Evolutionary conservation across 2,797 vertebrate genomes (phyloP), one percentile per base, ranked within the genome.

Genomic region (Phoebastria nigripes): DNA sequence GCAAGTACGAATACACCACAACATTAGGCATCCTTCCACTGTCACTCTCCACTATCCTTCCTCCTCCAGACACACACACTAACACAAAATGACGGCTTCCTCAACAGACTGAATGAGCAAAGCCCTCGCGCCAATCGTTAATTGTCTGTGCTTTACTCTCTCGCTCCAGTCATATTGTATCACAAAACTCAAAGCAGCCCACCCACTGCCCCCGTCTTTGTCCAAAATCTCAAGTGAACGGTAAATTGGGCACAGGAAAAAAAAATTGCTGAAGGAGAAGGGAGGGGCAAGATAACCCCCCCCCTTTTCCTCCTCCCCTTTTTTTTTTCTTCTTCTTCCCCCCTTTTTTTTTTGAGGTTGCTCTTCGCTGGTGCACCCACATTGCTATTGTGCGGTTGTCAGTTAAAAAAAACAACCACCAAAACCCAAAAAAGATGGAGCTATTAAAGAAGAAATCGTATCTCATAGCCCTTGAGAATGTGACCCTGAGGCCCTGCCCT

Each of bases 21-120:
- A 96, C 96, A 83, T 95, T 92, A 96, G 97, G 79, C 98, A 97
- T 97, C 98, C 97, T 97, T 97, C 97, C 96, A 90, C 96, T 97
- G 98, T 97, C 97, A 97, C 91, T 96, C 96, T 97, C 95, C 76
- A 82, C 95, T 96, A 95, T 93, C 98, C 97, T 98, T 97, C 97
- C 97, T 95, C 96, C 95, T 97, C 82, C 96, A 97, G 96, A 97
- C 97, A 90, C 93, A 29, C 95, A 67, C 96, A 56, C 97, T 97
- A 97, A 98, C 95, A 98, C 97, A 98, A 98, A 98, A 98, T 98
- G 98, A 98, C 94, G 98, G 97, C 97, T 98, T 97, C 97, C 97
- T 97, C 96, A 82, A 96, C 97, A 97, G 96, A 91, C 95, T 92
- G 96, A 95, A 96, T 79, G 96, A 98, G 97, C 97, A 88, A 63